Evolutionary conservation across 1,140 invertebrate genomes (phyloP).

Genomic region (Papilio polyxenes): DNA sequence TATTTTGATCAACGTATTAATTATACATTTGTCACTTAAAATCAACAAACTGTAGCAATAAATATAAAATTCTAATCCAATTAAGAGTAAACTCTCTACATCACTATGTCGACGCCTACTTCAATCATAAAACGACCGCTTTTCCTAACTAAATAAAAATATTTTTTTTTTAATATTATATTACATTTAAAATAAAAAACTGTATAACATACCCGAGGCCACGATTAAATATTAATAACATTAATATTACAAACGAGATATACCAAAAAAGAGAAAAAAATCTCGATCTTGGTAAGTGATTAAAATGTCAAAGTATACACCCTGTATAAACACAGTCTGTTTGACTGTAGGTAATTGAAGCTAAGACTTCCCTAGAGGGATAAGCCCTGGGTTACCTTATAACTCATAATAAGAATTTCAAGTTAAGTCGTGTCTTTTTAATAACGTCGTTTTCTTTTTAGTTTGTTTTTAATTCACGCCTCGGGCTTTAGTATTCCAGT

Average conservation of each 20-base stretch:
- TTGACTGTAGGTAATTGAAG: neutral
- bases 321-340: constrained; percentile 3
- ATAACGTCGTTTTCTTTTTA: neutral
- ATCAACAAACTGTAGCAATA: too few species aligned
- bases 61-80: neutral
- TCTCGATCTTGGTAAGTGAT: constrained; percentile 5
- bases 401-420: neutral
- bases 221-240: neutral
- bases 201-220: neutral
- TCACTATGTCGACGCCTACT: neutral
- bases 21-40: too few species aligned
- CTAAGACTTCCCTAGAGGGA: constrained; percentile 12
- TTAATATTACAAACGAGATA: neutral
- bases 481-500: neutral
- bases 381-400: constrained; percentile 8
- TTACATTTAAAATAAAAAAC: too few species aligned
- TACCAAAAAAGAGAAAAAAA: neutral
- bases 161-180: neutral
- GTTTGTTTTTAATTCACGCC: neutral
- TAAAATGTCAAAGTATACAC: constrained; percentile 7
- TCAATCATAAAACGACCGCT: neutral
- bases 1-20: too few species aligned
- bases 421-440: neutral
- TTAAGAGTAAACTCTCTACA: neutral
- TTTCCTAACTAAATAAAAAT: neutral